phyloP scores from a whole-genome alignment of 23 tunicate species.

The Styela plicata region DNA sequence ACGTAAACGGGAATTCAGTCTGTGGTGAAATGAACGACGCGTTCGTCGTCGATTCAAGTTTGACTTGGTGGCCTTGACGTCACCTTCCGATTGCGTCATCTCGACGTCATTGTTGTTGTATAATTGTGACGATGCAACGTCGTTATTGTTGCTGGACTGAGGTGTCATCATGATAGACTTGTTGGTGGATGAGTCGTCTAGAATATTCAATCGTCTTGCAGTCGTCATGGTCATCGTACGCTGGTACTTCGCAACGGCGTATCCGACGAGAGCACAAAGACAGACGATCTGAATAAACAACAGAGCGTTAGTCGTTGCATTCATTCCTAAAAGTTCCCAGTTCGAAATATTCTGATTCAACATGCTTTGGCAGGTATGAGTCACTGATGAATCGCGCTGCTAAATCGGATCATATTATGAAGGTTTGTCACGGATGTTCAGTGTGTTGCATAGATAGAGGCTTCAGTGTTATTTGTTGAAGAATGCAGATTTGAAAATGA shows the following conservation, averaged over 20 bases:
- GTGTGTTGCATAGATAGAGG: no score
- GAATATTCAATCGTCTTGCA: background rate
- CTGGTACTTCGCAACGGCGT: background rate
- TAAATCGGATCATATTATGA: no score
- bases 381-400: no score
- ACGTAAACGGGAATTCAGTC: constrained; percentile 3
- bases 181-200: background rate
- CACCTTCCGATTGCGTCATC: background rate
- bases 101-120: background rate
- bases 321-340: no score
- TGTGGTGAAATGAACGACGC: background rate
- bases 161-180: background rate
- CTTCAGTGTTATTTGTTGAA: no score
- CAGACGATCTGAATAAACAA: constrained; percentile 3
- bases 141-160: background rate
- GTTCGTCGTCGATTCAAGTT: background rate
- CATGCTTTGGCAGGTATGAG: no score
- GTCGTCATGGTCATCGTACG: constrained; percentile 3
- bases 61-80: background rate
- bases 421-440: no score
- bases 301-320: no score
- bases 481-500: no score
- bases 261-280: constrained; percentile 2
- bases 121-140: background rate
- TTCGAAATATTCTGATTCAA: no score